phyloP scores from a whole-genome alignment of 2,797 vertebrate species.

The Muscicapa comitata region DNA sequence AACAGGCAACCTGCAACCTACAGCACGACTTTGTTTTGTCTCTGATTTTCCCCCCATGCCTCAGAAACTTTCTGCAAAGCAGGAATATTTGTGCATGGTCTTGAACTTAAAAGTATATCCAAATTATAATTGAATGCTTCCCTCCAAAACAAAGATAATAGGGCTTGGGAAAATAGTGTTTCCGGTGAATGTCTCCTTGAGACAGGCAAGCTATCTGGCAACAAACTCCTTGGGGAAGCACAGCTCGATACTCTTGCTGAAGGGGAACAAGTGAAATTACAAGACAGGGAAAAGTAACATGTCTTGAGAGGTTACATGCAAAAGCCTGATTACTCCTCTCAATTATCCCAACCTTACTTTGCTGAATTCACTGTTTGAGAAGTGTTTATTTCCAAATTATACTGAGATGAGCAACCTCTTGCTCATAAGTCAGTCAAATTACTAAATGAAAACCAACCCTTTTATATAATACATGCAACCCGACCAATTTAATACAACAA shows the following conservation, averaged over 20 bases:
- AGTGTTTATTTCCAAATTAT: not conserved
- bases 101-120: not conserved
- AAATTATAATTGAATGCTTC: not conserved
- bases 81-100: not conserved
- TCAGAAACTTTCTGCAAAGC: not conserved
- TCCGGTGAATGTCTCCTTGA: not conserved
- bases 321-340: not conserved
- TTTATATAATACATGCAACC: not conserved
- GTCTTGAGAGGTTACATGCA: not conserved
- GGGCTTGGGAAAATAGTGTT: not conserved
- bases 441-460: not conserved
- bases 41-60: not conserved
- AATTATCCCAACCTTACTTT: not conserved
- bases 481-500: not conserved
- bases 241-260: not conserved
- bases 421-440: not conserved
- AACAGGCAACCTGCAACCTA: not conserved
- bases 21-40: not conserved
- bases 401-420: not conserved
- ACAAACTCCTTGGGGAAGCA: slow-evolving; percentile 1
- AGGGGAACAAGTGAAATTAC: not conserved
- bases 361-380: not conserved
- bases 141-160: not conserved
- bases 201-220: not conserved
- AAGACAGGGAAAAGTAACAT: not conserved